Conservation (phyloP, 2,113 vertebrate species). For the Dicentrarchus labrax region DNA sequence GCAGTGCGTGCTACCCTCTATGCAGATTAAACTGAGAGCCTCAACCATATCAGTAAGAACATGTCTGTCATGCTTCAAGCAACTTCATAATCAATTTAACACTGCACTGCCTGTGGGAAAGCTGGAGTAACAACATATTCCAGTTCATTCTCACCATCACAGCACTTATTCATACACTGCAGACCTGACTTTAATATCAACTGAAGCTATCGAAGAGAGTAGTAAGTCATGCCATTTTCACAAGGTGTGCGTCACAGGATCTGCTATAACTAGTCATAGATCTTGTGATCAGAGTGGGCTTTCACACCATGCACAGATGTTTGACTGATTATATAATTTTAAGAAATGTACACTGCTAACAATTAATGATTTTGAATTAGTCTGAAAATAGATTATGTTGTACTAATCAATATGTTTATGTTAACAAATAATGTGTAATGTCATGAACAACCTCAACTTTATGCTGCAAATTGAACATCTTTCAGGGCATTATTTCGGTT, state of each 20-base stretch:
- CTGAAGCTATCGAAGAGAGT: background rate
- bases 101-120: slow-evolving; percentile 31
- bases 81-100: slow-evolving; percentile 41
- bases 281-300: background rate
- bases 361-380: background rate
- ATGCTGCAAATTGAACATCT: too few species aligned
- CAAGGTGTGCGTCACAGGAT: slow-evolving; percentile 8
- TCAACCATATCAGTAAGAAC: slow-evolving; percentile 31
- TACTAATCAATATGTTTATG: background rate
- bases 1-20: background rate
- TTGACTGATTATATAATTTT: background rate
- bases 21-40: slow-evolving; percentile 7
- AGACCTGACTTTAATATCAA: background rate
- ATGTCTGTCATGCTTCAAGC: slow-evolving; percentile 26
- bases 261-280: background rate
- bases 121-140: slow-evolving; percentile 23
- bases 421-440: too few species aligned
- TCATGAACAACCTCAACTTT: background rate
- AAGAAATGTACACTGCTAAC: background rate
- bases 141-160: slow-evolving; percentile 3
- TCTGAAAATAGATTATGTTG: background rate
- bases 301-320: slow-evolving; percentile 10
- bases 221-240: background rate
- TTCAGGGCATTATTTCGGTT: background rate
- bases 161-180: slow-evolving; percentile 1